Evolutionary conservation across 2,113 vertebrate genomes (phyloP), one percentile per base, ranked within the genome.

Genomic region (Tychaedon coryphoeus): DNA sequence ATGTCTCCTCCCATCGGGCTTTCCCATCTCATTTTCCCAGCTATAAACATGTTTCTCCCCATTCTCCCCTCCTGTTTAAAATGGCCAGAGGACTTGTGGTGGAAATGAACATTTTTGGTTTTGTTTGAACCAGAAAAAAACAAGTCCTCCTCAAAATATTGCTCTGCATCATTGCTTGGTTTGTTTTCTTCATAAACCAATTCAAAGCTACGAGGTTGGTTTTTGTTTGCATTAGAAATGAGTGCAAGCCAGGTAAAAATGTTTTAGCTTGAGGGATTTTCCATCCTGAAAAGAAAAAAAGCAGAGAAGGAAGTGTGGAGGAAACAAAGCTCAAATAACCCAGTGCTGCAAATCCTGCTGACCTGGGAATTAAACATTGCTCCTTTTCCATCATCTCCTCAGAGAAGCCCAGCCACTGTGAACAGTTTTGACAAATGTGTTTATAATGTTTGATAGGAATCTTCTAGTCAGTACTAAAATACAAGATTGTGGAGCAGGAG

Each of bases 401-500:
- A 0, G 67, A 88, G 94, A 38, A 88, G 64, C 70, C 45, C 86
- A 88, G 83, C 33, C 45, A 14, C 91, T 19, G 66, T 12, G 53
- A 92, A 23, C 54, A 43, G 50, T 36, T 65, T 36, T 84, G 89
- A 95, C 86, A 95, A 93, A 96, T 73, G 86, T 76, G 67, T 86
- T 95, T 88, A 9, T 92, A 18, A 14, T 58, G 60, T 77, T 93
- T 83, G 90, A 88, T 86, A 54, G 65, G 91, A 90, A 90, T 66
- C 76, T 93, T 43, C 78, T 19, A 42, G 74, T 61, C 82, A 25
- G 74, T 8, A 9, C 62, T 73, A 18, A 93, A 92, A 83, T 24
- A 58, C 5, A 38, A 8, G 38, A 2, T 3, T 19, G 54, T 3
- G 1, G 64, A 61, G 78, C 54, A 82, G 81, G 88, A 28, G 13